These are phyloP conservation scores for Pithys albifrons DNA, from an alignment of 2,113 vertebrate species.

Conservation along the genomic window DNA sequence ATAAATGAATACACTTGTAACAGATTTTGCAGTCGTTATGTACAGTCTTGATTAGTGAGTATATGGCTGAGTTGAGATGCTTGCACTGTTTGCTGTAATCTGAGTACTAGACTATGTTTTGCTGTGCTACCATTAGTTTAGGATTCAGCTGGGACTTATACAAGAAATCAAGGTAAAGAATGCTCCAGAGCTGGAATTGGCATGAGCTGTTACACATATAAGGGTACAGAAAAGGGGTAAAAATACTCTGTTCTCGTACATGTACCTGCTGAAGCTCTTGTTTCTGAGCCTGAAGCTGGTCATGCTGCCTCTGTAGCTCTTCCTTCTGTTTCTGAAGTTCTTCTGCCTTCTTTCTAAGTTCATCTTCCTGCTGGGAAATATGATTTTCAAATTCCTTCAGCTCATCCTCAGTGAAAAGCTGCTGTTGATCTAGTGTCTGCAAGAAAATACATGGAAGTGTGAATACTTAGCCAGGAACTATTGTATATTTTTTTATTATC, in stretches of 20 bases:
- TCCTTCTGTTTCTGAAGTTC: constrained; percentile 91
- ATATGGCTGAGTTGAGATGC: not conserved
- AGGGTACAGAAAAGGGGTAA: not conserved
- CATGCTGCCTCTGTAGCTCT: constrained; percentile 89
- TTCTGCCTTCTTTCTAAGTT: constrained; percentile 83
- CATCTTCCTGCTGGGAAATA: constrained; percentile 85
- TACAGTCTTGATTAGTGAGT: not conserved
- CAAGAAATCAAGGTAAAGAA: not conserved
- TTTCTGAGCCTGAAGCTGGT: constrained; percentile 92
- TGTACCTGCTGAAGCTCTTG: constrained; percentile 89
- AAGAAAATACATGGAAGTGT: not conserved
- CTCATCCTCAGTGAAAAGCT: constrained; percentile 91
- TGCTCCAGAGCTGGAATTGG: not conserved
- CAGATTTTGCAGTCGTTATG: not conserved
- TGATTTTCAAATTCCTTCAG: constrained; percentile 92
- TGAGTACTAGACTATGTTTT: not conserved
- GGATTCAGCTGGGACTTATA: not conserved
- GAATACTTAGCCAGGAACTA: not conserved
- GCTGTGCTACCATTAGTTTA: not conserved
- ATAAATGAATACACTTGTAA: not conserved
- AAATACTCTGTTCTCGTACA: not conserved
- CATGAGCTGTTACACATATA: not conserved
- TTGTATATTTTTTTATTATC: not conserved
- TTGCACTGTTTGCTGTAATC: not conserved
- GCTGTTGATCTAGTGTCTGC: constrained; percentile 93